Evolutionary conservation across 1,140 invertebrate species (phyloP).

Genomic region (Drosophila nigrodunni): DNA sequence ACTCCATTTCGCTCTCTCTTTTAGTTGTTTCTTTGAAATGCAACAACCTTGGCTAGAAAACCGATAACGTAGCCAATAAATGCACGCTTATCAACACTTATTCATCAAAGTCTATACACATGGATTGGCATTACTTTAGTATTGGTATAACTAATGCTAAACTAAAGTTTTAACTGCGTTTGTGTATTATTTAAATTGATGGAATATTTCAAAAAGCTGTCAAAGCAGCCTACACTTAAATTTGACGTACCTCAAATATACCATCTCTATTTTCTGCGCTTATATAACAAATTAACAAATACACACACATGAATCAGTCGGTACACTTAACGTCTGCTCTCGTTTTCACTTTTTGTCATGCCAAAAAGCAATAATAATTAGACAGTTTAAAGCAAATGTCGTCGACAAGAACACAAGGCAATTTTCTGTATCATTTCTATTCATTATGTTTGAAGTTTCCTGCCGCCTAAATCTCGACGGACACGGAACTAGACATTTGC

Average conservation of each 20-base stretch:
- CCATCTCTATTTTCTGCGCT: no score
- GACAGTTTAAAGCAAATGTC: slow-evolving; percentile 6
- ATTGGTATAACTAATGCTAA: no score
- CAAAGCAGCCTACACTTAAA: no score
- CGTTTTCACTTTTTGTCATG: slow-evolving; percentile 16
- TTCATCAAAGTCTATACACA: slow-evolving; percentile 10
- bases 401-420: slow-evolving; percentile 10
- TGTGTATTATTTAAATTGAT: no score
- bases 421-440: slow-evolving; percentile 20
- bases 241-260: no score
- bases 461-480: slow-evolving; percentile 25
- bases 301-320: not conserved
- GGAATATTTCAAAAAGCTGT: no score
- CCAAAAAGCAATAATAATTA: slow-evolving; percentile 32
- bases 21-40: not conserved
- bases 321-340: slow-evolving; percentile 12
- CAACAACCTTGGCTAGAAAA: slow-evolving; percentile 24
- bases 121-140: no score
- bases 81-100: slow-evolving; percentile 21
- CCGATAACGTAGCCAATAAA: not conserved
- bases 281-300: not conserved
- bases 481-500: slow-evolving; percentile 31
- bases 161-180: no score
- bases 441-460: slow-evolving; percentile 9
- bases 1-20: not conserved